Conservation (phyloP, 1,140 invertebrate genomes). For the Ostrea edulis region DNA sequence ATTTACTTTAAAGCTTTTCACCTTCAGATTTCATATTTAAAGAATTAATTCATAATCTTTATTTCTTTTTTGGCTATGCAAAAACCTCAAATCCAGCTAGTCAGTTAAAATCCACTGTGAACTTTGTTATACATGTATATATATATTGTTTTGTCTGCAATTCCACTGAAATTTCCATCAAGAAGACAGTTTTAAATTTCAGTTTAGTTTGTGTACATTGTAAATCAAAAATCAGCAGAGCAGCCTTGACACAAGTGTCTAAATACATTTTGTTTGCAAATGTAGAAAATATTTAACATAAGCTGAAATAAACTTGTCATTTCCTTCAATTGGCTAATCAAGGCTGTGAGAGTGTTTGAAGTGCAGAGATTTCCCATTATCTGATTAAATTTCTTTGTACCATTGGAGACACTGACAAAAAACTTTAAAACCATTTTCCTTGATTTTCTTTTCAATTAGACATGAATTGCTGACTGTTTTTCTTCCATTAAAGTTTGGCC, state of each 20-base stretch:
- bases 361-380: conserved; percentile 25
- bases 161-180: background rate
- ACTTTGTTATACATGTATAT: too few species aligned
- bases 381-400: conserved; percentile 32
- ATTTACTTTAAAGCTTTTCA: background rate
- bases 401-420: conserved; percentile 28
- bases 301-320: background rate
- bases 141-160: background rate
- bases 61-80: background rate
- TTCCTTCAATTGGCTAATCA: background rate
- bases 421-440: background rate
- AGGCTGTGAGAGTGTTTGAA: conserved; percentile 28
- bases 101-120: background rate
- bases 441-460: conserved; percentile 29
- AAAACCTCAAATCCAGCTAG: background rate
- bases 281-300: background rate
- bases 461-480: conserved; percentile 24
- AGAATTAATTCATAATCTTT: conserved; percentile 14
- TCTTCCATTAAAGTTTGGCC: conserved; percentile 28
- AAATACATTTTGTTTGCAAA: background rate
- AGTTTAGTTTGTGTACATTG: background rate
- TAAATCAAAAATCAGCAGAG: background rate
- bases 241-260: background rate
- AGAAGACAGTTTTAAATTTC: background rate
- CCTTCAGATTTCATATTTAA: background rate